A percentile compares a stretch with the other conserved stretches of the same genome.
Conservation (phyloP, 2,113 vertebrate genomes). For the Rynchops niger region DNA sequence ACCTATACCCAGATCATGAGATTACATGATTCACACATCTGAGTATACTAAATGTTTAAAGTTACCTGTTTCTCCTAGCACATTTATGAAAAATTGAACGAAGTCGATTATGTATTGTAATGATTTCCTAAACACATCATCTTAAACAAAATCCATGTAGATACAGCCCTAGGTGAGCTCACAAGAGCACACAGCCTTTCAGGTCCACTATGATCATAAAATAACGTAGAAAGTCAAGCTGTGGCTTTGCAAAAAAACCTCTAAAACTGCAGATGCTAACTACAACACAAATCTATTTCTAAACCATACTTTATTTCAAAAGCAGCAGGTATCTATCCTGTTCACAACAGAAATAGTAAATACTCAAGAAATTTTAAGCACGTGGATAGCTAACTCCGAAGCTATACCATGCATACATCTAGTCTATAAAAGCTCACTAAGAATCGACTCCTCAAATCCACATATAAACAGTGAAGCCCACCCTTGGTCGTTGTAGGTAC, state of each 20-base stretch:
- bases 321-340: background rate
- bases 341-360: background rate
- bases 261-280: background rate
- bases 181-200: background rate
- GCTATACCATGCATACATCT: background rate
- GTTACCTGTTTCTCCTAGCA: background rate
- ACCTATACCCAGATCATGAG: background rate
- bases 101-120: background rate
- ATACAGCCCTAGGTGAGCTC: background rate
- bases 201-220: background rate
- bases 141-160: background rate
- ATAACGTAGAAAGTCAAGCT: background rate
- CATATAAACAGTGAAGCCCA: background rate
- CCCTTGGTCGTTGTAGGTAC: rapidly evolving
- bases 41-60: background rate
- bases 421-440: background rate
- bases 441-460: background rate
- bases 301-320: background rate
- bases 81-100: background rate
- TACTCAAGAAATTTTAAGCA: background rate
- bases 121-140: background rate
- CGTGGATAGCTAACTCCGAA: background rate
- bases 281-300: background rate
- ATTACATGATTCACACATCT: background rate
- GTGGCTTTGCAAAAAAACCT: background rate